Percentiles rank a stretch among this genome's conserved stretches.
These are phyloP conservation scores for Heliconius congener DNA, from an alignment of 1,140 invertebrate species.

Conservation along the genomic window DNA sequence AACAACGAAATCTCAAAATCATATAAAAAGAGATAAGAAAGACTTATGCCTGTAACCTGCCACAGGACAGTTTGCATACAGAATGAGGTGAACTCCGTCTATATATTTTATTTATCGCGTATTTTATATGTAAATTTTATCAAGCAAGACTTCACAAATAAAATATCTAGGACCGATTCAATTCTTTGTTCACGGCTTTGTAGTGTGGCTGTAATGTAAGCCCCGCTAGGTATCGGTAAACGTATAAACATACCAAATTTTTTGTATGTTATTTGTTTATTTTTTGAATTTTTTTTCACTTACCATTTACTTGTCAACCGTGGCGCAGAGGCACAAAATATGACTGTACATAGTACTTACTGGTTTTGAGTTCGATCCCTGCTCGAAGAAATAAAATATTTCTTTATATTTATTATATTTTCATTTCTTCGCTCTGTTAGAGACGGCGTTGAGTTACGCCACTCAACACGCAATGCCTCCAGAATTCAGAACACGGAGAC, in stretches of 20 bases:
- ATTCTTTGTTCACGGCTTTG: background rate
- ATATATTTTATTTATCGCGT: slow-evolving; percentile 16
- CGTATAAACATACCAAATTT: background rate
- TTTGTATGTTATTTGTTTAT: background rate
- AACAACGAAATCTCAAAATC: background rate
- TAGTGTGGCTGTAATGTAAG: background rate
- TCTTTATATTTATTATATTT: too few species aligned
- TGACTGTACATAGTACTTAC: too few species aligned
- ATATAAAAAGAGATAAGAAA: slow-evolving; percentile 5
- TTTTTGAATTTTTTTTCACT: background rate
- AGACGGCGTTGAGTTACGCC: too few species aligned
- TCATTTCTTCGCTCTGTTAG: too few species aligned
- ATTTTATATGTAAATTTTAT: slow-evolving; percentile 21
- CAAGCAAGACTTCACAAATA: background rate
- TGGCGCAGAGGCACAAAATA: too few species aligned
- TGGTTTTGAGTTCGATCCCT: too few species aligned
- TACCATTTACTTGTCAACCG: too few species aligned
- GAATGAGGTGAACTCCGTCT: slow-evolving; percentile 13
- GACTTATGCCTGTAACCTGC: slow-evolving; percentile 14
- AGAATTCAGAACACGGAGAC: too few species aligned
- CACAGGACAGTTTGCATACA: slow-evolving; percentile 18
- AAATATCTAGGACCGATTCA: background rate
- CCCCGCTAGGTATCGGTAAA: background rate
- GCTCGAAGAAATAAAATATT: too few species aligned
- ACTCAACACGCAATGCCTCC: too few species aligned